Percentiles rank a stretch among this genome's conserved stretches.
Conservation (phyloP, 2,797 vertebrate genomes). For the Lacerta bilineata region DNA sequence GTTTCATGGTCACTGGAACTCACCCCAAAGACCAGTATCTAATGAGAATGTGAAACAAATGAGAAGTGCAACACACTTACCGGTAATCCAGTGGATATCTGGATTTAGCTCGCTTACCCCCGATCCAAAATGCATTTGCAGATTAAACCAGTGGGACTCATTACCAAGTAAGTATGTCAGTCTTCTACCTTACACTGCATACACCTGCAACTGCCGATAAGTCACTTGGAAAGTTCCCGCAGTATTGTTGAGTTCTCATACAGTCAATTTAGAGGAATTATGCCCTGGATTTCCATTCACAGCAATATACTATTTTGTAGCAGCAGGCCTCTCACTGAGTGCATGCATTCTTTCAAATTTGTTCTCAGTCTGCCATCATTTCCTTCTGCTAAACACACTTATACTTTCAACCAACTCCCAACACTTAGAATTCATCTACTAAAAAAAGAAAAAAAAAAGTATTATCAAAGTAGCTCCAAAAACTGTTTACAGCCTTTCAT, state of each 20-base stretch:
- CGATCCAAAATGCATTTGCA: background rate
- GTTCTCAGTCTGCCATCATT: constrained; percentile 40
- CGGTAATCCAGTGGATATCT: background rate
- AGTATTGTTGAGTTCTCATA: background rate
- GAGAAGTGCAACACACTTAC: background rate
- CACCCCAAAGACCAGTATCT: background rate
- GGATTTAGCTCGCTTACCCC: background rate
- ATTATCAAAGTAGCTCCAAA: constrained; percentile 35
- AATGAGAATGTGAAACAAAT: background rate
- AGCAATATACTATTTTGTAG: constrained; percentile 22
- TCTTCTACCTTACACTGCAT: background rate
- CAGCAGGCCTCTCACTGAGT: constrained; percentile 46
- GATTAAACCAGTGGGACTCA: background rate
- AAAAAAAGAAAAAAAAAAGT: constrained; percentile 20
- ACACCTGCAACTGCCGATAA: background rate
- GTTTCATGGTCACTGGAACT: background rate
- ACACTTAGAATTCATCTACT: constrained; percentile 40
- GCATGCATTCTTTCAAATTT: constrained; percentile 35
- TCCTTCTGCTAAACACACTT: constrained; percentile 39
- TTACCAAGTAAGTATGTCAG: constrained; percentile 5
- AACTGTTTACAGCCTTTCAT: constrained; percentile 65
- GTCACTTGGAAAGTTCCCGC: background rate
- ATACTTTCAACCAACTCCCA: constrained; percentile 55
- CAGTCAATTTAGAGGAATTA: background rate
- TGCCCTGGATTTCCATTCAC: constrained; percentile 13